Percentiles rank a stretch among this genome's conserved stretches.
phyloP scores from a whole-genome alignment of 2,797 vertebrate species.

The Euphonia xanthogaster region DNA sequence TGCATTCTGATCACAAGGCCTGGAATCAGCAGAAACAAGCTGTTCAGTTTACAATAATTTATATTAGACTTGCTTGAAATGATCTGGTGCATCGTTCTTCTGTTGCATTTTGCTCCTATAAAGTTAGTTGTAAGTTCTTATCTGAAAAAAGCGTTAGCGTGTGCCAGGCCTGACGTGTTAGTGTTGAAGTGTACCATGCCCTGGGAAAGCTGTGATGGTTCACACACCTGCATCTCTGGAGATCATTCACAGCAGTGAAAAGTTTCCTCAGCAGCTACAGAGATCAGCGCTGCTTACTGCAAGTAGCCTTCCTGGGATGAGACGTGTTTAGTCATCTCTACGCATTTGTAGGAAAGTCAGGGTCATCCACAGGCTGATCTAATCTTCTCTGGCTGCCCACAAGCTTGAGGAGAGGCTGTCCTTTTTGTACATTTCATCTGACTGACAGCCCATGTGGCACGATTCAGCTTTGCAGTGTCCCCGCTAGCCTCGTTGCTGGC shows the following conservation, averaged over 20 bases:
- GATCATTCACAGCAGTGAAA: background rate
- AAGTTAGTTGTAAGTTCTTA: background rate
- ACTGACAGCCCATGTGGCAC: background rate
- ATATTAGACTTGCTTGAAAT: background rate
- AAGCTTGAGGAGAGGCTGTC: background rate
- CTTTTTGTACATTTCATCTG: background rate
- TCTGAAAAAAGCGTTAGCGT: background rate
- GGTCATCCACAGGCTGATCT: background rate
- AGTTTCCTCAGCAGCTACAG: background rate
- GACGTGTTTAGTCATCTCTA: background rate
- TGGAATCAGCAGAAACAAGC: background rate
- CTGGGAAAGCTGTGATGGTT: background rate
- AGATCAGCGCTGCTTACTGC: background rate
- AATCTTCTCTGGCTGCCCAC: background rate
- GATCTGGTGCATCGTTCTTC: background rate
- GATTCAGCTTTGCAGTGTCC: background rate
- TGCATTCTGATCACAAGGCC: background rate
- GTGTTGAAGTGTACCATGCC: background rate
- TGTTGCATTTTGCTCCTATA: background rate
- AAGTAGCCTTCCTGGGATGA: background rate
- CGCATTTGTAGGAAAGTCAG: background rate
- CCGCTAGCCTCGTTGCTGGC: accelerated
- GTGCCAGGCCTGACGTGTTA: background rate
- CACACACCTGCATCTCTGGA: background rate
- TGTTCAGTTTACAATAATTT: background rate